Evolutionary conservation across 1,140 invertebrate genomes (phyloP).

Genomic region (Agrypnia vestita): DNA sequence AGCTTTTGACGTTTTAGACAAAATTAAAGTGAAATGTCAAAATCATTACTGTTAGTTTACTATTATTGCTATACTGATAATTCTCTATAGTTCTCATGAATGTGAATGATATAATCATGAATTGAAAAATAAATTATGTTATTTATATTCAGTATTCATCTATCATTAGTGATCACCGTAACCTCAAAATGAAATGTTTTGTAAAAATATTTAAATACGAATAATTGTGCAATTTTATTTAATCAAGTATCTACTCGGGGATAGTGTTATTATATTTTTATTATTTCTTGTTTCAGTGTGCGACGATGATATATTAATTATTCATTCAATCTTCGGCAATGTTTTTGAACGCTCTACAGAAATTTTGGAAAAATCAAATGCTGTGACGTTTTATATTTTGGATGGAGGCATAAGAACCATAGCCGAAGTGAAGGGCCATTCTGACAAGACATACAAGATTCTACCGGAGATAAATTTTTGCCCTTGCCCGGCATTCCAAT

Average conservation of each 20-base stretch:
- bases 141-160: background rate
- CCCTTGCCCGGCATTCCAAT: slow-evolving; percentile 74
- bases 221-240: too few species aligned
- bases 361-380: slow-evolving; percentile 73
- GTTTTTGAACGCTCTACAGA: slow-evolving; percentile 75
- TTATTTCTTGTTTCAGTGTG: slow-evolving; percentile 71
- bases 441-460: slow-evolving; percentile 74
- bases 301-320: slow-evolving; percentile 72
- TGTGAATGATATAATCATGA: too few species aligned
- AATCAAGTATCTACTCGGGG: too few species aligned
- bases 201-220: too few species aligned
- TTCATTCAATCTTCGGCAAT: slow-evolving; percentile 75
- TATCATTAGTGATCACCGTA: too few species aligned
- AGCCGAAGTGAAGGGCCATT: slow-evolving; percentile 75
- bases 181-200: too few species aligned
- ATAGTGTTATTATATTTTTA: background rate
- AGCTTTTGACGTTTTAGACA: slow-evolving; percentile 21
- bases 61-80: background rate
- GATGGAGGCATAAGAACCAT: slow-evolving; percentile 66
- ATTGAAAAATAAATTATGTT: background rate
- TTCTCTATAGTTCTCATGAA: slow-evolving; percentile 76
- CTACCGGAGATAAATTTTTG: slow-evolving; percentile 79
- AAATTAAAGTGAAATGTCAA: slow-evolving; percentile 29
- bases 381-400: slow-evolving; percentile 69
- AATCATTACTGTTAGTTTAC: background rate